Base-by-base conservation (phyloP, 2,888 invertebrate species). In the Chelonus formosanus region DNA sequence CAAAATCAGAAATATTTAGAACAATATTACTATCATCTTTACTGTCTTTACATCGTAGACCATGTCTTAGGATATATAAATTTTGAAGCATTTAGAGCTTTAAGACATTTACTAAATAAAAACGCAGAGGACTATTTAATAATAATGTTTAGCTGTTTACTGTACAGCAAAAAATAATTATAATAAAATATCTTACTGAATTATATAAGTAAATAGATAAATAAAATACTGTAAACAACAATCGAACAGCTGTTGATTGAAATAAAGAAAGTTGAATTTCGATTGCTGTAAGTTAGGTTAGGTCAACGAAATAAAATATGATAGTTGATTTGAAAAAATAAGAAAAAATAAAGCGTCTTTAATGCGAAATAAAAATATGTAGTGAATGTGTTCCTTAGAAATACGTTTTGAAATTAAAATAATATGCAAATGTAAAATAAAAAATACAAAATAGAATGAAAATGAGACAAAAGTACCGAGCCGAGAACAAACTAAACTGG, bases 351-450 rank as follows among this genome's bases (percentile, higher is more conserved):
- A 57, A 36, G 44, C n/a, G 31, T 31, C n/a, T 8, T 50, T 7
- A 34, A 43, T 34, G 52, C 34, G 56, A 67, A 53, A 40, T 5
- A 5, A 40, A 40, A 40, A 40, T 40, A 5, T 40, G 53, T 70
- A 70, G 69, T 72, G 67, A 67, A 52, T 70, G 68, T 71, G 69
- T 69, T 73, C 69, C 68, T 65, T 72, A 71, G 69, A 56, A 61
- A 40, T 40, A 60, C 64, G 63, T 73, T 72, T 69, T 61, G 57
- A 69, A 60, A 67, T 68, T 67, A 6, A 40, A 40, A 57, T 72
- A 62, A 63, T 65, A 68, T 67, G 40, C 40, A 68, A 68, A 71
- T 61, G 65, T 65, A 58, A 63, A 63, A 60, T 61, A 70, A 54
- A 35, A 48, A 64, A 62, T 47, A 40, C 10, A 43, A 40, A 20